Base-by-base conservation (phyloP, 1,140 invertebrate species). In the Leptopilina clavipes region DNA sequence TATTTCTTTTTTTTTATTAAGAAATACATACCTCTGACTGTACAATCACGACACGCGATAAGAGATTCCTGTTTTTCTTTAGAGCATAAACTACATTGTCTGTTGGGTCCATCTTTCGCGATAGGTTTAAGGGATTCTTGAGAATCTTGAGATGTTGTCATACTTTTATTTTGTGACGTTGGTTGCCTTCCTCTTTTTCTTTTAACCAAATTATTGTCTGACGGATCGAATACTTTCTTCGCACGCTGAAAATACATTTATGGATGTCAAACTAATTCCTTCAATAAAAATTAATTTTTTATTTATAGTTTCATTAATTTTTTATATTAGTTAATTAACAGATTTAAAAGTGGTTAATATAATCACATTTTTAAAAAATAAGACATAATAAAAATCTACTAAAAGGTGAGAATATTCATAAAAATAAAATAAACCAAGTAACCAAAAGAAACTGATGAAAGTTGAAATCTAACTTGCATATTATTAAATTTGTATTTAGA, bases 211-310 rank as follows among this genome's bases (percentile, higher is more conserved):
- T 94, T 93, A 79, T 93, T 94, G 79, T 95, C 94, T 3, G 94
- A 95, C n/a, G 94, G 94, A 87, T 95, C 94, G 85, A 95, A 95
- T 0, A 95, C 94, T 89, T 94, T 94, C 83, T 94, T 95, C 8
- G 94, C 94, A 89, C 91, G 86, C 90, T 91, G 77, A 73, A 87
- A 87, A 70, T n/a, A 65, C 3, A 65, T 65, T 65, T 31, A 22
- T 14, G 59, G 48, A 52, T 52, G 48, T 52, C 48, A 52, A 52
- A 52, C 48, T 7, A 52, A 52, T 17, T 17, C n/a, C n/a, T n/a
- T 52, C 25, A 31, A 31, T 31, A 31, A 3, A 17, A 52, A 52
- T 52, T n/a, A 52, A 6, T 17, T 17, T 52, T 48, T 3, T 48
- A 44, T 5, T 31, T 31, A 44, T 3, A 48, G 43, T 14, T 44